Base-by-base conservation (phyloP, 2,113 vertebrate species). In the Ictidomys tridecemlineatus region DNA sequence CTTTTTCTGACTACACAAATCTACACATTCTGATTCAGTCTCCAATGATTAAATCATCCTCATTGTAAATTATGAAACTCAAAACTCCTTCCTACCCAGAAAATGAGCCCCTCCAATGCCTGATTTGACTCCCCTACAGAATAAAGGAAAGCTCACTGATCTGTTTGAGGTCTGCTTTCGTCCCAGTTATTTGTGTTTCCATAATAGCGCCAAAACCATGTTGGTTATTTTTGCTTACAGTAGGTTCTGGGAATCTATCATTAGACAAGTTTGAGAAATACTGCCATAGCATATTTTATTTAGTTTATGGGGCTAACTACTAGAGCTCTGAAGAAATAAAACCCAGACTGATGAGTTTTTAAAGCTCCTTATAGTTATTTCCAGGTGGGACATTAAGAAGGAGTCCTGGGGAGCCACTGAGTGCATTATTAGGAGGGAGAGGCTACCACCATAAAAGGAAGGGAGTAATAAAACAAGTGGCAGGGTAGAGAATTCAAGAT, bases 301-400 rank as follows among this genome's bases (percentile, higher is more conserved):
- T 78, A 30, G 53, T 83, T 95, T 70, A 53, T 30, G 6, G 14
- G 34, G 8, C 79, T 93, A 72, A 17, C 53, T 56, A 65, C 22
- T 72, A 96, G n/a, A 95, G 48, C 16, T 39, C 45, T 39, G 32
- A 85, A 89, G 45, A 92, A 96, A 92, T 74, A 69, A 89, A 96
- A 87, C 30, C 63, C 61, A 90, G 20, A n/a, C 1, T 80, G 9
- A 30, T 80, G 28, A 76, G 45, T 67, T 85, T 39, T 78, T n/a
- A 93, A 95, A 90, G 9, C 70, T 85, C 22, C 4, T 65, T 77
- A 39, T n/a, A 58, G 45, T 53, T 93, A 78, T 91, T 85, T 69
- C 13, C 39, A 84, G 37, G 11, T 70, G 70, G 39, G 65, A 24
- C n/a, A 93, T 77, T 91, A 51, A 65, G 56, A 56, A 93, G 42